Evolutionary conservation across 2,888 invertebrate species (phyloP), one percentile per base, ranked within the genome.

Genomic region (Adelphocoris suturalis): DNA sequence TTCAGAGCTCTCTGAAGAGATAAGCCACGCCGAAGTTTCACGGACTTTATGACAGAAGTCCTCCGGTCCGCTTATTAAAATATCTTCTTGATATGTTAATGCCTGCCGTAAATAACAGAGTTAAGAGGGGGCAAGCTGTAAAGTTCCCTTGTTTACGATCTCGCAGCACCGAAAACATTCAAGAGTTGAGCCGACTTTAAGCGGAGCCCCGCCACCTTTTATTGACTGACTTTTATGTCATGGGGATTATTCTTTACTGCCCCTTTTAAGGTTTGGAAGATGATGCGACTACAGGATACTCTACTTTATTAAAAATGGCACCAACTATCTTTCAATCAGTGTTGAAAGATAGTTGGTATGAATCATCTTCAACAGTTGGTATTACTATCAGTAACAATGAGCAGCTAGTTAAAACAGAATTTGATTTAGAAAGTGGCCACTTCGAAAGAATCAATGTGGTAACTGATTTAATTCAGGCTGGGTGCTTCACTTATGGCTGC

Each of bases 11-110:
- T 81, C 82, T 19, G 55, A 55, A 37, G 84, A 89, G 89, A 89
- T 89, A 89, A 89, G 89, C 89, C 89, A 82, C 84, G 47, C 81
- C 57, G 61, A 89, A 89, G 75, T 61, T 84, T 52, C 89, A 47
- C 82, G 82, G 75, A 89, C 82, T 89, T 89, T 89, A 89, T 89
- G 89, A 89, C 89, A 89, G 89, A 89, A 89, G 89, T 89, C 89
- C 75, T 68, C 23, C 46, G 27, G 23, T 13, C 68, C 89, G 90
- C 90, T 91, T 91, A 91, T 91, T 91, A 90, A 91, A 91, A 91
- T 91, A 90, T 91, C 91, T 90, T 89, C 91, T 91, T 91, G 91
- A 91, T 91, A 91, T 91, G 91, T 91, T 91, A 91, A 91, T 91
- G 89, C 89, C 82, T 48, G 57, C 86, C 89, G 91, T 91, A 91